Base-by-base conservation (phyloP, 2,888 invertebrate genomes). In the Tiliacea aurago region DNA sequence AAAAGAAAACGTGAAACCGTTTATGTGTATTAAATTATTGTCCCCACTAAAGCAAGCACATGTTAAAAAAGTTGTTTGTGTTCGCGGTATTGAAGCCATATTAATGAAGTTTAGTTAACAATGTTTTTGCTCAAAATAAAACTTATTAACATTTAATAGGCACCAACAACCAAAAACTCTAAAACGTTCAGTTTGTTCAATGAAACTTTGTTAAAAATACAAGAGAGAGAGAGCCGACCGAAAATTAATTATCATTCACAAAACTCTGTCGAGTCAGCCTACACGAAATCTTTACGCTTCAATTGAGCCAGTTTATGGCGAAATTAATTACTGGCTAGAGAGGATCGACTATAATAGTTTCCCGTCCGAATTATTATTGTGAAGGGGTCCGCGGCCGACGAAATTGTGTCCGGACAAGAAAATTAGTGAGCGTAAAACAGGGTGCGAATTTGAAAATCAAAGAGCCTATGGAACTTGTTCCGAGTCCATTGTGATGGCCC, bases 361-460 rank as follows among this genome's bases (percentile, higher is more conserved):
- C 95, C 91, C 93, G 89, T 90, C 91, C 91, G 95, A 95, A 96
- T 95, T 95, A 95, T 95, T 95, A 95, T 96, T 94, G 94, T 94
- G 95, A 94, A 93, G 94, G 95, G 91, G 85, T 84, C 86, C 83
- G 84, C 82, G 78, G 86, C 89, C 91, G 90, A 86, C 93, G 91
- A 94, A 95, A 95, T 95, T 95, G 95, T 96, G 95, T 95, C 95
- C 95, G 95, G 95, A 95, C 95, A 96, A 96, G 96, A 96, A 96
- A 96, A 96, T 96, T 96, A 96, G 94, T 95, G 94, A 95, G 96
- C 96, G 95, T 95, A 94, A 96, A 95, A 94, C 95, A 91, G 96
- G 95, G 95, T 95, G 96, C 93, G 95, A 95, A 95, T 95, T 95
- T 94, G 93, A 91, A 92, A 95, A 95, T 94, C 95, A 95, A 95